Percentiles rank a stretch among this genome's conserved stretches.
Conservation (phyloP, 2,888 invertebrate species). For the Troides helena region DNA sequence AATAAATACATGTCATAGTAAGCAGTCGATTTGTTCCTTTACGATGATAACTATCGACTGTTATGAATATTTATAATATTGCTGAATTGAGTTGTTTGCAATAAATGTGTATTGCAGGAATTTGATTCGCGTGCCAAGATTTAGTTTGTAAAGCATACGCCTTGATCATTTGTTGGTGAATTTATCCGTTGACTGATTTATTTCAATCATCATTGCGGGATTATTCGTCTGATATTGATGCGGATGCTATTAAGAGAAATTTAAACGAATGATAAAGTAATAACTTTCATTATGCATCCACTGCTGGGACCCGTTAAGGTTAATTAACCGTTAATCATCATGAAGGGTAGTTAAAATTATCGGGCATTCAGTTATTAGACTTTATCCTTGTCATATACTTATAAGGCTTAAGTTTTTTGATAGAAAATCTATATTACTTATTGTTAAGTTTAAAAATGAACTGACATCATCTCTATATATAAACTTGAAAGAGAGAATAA, state of each 20-base stretch:
- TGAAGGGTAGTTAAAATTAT: too few species aligned
- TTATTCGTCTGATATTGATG: not conserved
- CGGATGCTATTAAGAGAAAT: not conserved
- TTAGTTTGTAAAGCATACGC: slow-evolving; percentile 19
- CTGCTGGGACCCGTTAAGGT: too few species aligned
- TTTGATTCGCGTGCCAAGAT: slow-evolving; percentile 28
- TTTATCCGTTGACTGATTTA: slow-evolving; percentile 16
- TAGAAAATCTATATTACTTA: too few species aligned
- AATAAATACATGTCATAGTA: not conserved
- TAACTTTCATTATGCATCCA: too few species aligned
- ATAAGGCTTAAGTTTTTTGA: too few species aligned
- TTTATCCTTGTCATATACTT: too few species aligned
- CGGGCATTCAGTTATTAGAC: too few species aligned
- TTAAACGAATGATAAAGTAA: too few species aligned
- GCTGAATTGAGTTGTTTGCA: slow-evolving; percentile 24
- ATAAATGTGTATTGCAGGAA: slow-evolving; percentile 27
- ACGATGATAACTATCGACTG: slow-evolving; percentile 4
- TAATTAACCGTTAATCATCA: too few species aligned
- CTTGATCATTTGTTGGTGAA: slow-evolving; percentile 13
- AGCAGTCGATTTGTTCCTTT: not conserved
- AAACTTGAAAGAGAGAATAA: too few species aligned
- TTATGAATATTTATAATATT: slow-evolving; percentile 15
- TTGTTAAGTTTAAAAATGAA: too few species aligned
- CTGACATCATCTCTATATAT: too few species aligned
- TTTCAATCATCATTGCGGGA: slow-evolving; percentile 3